phyloP scores from a whole-genome alignment of 2,113 vertebrate species.

The Vanacampus margaritifer region DNA sequence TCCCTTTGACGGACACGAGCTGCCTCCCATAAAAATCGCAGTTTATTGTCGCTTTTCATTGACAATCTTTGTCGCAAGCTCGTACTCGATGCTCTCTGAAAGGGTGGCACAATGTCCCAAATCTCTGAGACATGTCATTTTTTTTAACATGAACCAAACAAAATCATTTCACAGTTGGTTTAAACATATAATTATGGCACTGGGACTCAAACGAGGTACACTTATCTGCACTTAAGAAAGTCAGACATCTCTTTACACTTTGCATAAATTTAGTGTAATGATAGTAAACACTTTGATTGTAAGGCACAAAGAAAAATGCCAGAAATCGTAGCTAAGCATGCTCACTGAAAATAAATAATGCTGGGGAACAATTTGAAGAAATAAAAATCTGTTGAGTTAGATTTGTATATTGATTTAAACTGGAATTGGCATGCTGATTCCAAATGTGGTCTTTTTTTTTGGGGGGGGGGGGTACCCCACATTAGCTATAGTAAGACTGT shows the following conservation, averaged over 20 bases:
- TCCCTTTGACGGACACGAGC: not conserved
- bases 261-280: not conserved
- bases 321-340: not conserved
- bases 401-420: no score
- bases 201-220: not conserved
- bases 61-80: not conserved
- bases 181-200: not conserved
- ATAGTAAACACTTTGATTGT: not conserved
- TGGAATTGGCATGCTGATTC: no score
- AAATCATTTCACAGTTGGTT: conserved; percentile 3
- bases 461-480: no score
- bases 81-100: not conserved
- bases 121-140: conserved; percentile 10
- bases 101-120: not conserved
- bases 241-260: not conserved
- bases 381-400: no score
- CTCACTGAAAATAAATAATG: no score
- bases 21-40: not conserved
- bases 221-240: conserved; percentile 1
- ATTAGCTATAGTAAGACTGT: no score
- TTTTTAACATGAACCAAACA: conserved; percentile 4
- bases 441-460: no score
- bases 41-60: not conserved
- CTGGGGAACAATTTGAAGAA: no score
- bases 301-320: not conserved